Conservation (phyloP, 2,888 invertebrate genomes). For the Exocentrus adspersus region DNA sequence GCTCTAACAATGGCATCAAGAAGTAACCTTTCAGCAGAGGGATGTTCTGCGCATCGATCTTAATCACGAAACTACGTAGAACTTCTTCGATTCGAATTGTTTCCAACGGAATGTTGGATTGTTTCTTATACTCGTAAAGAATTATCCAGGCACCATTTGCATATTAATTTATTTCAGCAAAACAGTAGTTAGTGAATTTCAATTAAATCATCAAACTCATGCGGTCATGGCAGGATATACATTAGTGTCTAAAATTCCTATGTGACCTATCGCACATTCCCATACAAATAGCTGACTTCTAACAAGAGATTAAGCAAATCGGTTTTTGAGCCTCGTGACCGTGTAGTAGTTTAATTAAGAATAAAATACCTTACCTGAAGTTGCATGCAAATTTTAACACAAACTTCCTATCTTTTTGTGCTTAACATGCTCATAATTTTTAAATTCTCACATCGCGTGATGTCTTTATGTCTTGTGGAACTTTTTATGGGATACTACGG, state of each 20-base stretch:
- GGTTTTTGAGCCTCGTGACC: background rate
- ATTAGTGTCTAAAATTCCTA: too few relatives aligned
- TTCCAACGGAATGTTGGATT: too few relatives aligned
- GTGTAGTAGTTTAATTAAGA: background rate
- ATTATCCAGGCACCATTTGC: too few relatives aligned
- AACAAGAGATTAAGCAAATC: background rate
- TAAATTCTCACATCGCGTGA: slow-evolving; percentile 12
- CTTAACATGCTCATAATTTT: slow-evolving; percentile 3
- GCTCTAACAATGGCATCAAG: slow-evolving; percentile 24
- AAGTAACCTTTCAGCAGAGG: slow-evolving; percentile 23
- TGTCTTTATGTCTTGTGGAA: slow-evolving; percentile 26
- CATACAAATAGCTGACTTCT: background rate
- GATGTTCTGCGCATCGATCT: slow-evolving; percentile 15
- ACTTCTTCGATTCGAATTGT: too few relatives aligned
- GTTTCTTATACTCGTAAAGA: too few relatives aligned
- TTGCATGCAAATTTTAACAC: background rate
- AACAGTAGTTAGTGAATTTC: too few relatives aligned
- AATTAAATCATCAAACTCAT: too few relatives aligned
- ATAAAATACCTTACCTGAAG: background rate
- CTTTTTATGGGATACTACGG: slow-evolving; percentile 37
- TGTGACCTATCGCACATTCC: background rate
- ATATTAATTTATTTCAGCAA: too few relatives aligned
- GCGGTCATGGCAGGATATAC: too few relatives aligned
- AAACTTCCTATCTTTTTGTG: background rate
- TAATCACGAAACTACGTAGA: slow-evolving; percentile 7